A percentile compares a stretch with the other conserved stretches of the same genome.
These are phyloP conservation scores for Ophion ventricosus DNA, from an alignment of 2,888 invertebrate genomes.

Conservation along the genomic window DNA sequence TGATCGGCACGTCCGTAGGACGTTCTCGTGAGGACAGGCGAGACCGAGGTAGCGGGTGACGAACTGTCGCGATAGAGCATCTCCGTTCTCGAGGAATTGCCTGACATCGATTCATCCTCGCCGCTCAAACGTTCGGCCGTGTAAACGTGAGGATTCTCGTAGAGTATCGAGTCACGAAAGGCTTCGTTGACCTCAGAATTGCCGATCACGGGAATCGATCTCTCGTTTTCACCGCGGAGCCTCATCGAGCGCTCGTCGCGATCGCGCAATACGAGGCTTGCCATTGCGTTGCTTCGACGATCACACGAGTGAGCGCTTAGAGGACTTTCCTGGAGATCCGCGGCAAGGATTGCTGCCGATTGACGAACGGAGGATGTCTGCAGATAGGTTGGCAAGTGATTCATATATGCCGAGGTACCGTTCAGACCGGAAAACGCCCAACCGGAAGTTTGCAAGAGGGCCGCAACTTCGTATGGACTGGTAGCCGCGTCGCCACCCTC, in stretches of 20 bases:
- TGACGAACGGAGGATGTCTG: slow-evolving; percentile 66
- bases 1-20: slow-evolving; percentile 59
- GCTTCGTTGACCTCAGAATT: slow-evolving; percentile 51
- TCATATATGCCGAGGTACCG: slow-evolving; percentile 74
- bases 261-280: slow-evolving; percentile 49
- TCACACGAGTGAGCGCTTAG: slow-evolving; percentile 40
- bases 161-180: slow-evolving; percentile 65
- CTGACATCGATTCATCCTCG: slow-evolving; percentile 69
- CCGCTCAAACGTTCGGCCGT: slow-evolving; percentile 60
- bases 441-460: slow-evolving; percentile 76
- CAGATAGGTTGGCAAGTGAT: slow-evolving; percentile 74
- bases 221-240: slow-evolving; percentile 27
- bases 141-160: slow-evolving; percentile 63
- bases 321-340: slow-evolving; percentile 60
- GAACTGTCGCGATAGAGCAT: slow-evolving; percentile 60
- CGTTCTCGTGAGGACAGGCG: slow-evolving; percentile 59
- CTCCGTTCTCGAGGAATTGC: slow-evolving; percentile 64
- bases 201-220: slow-evolving; percentile 7
- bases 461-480: slow-evolving; percentile 77
- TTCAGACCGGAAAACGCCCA: slow-evolving; percentile 78
- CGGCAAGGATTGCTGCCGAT: slow-evolving; percentile 53
- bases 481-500: slow-evolving; percentile 62
- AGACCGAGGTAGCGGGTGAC: slow-evolving; percentile 65
- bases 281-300: slow-evolving; percentile 37
- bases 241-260: slow-evolving; percentile 52